Conservation (phyloP, 2,797 vertebrate species). For the Chelidonichthys spinosus region DNA sequence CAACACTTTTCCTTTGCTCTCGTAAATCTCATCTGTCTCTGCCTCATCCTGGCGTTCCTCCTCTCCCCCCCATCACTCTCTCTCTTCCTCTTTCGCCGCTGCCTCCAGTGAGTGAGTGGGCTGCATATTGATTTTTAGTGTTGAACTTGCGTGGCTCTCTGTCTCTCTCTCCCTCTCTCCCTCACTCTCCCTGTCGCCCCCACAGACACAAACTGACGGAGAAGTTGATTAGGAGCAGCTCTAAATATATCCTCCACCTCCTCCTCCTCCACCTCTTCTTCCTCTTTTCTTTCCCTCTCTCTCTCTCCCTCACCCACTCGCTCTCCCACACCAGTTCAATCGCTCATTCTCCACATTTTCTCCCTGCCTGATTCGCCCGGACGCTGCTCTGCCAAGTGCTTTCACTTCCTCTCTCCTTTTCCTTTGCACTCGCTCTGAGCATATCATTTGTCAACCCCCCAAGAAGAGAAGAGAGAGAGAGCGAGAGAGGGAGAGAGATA, state of each 20-base stretch:
- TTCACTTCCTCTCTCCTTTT: conserved; percentile 65
- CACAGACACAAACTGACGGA: conserved; percentile 80
- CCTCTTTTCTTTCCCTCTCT: conserved; percentile 38
- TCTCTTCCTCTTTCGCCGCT: conserved; percentile 30
- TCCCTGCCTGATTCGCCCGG: conserved; percentile 56
- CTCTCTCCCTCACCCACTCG: conserved; percentile 60
- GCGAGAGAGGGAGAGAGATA: conserved; percentile 1
- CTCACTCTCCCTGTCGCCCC: conserved; percentile 67
- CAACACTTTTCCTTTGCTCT: conserved; percentile 30
- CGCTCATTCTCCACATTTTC: conserved; percentile 65
- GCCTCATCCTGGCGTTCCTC: conserved; percentile 47
- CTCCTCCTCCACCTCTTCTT: conserved; percentile 48
- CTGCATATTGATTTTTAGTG: conserved; percentile 79
- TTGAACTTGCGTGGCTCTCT: conserved; percentile 71
- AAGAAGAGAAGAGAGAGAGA: not conserved
- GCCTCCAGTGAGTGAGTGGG: conserved; percentile 72
- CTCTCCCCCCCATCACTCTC: conserved; percentile 45
- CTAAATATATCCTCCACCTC: conserved; percentile 82
- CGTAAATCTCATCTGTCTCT: conserved; percentile 25
- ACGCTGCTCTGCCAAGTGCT: conserved; percentile 63
- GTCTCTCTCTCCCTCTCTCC: conserved; percentile 51
- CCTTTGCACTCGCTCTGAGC: conserved; percentile 58
- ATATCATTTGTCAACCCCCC: conserved; percentile 54
- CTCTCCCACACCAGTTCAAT: conserved; percentile 70
- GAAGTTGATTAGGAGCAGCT: conserved; percentile 83